Evolutionary conservation across 2,888 invertebrate genomes (phyloP), one percentile per base, ranked within the genome.

Genomic region (Cataglyphis cursor): DNA sequence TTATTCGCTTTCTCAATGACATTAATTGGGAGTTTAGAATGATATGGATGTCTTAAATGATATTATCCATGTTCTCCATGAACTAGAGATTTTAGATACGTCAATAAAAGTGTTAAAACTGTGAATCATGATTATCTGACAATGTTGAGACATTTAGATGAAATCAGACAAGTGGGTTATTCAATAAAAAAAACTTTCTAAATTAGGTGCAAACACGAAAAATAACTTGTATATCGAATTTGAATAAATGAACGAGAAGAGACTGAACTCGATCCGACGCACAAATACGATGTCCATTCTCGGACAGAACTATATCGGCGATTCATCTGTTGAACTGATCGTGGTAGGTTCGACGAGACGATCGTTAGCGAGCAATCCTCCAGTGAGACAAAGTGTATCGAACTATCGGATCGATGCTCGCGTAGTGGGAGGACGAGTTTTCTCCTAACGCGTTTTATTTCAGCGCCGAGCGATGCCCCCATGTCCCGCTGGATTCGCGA

Each of bases 341-440:
- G 41, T 15, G 21, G 1, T 68, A 80, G 70, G 65, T 44, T 80
- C 35, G 44, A 59, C 35, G 78, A 78, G 68, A 80, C 78, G 59
- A 80, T 80, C 78, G 59, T 80, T 59, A 61, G 44, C 24, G 18
- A 59, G 59, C 78, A 48, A 59, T 78, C 68, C 68, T 68, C 9
- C 18, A 12, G 28, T 10, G 48, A 66, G 44, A 68, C n/a, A 24
- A 51, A 41, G 8, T 41, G 28, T 59, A 70, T 66, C 65, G 64
- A 54, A 51, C 5, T 54, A 41, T 78, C 28, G 28, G 41, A 78
- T 28, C 59, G 44, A 68, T 48, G 44, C 10, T 70, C 48, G 44
- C 44, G 35, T 31, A 21, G 48, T 12, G 24, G 48, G 44, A 59
- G 70, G 35, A 78, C 41, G 59, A 61, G n/a, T 66, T 48, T 80